Evolutionary conservation across 2,888 invertebrate species (phyloP).

Genomic region (Hymenopus coronatus): DNA sequence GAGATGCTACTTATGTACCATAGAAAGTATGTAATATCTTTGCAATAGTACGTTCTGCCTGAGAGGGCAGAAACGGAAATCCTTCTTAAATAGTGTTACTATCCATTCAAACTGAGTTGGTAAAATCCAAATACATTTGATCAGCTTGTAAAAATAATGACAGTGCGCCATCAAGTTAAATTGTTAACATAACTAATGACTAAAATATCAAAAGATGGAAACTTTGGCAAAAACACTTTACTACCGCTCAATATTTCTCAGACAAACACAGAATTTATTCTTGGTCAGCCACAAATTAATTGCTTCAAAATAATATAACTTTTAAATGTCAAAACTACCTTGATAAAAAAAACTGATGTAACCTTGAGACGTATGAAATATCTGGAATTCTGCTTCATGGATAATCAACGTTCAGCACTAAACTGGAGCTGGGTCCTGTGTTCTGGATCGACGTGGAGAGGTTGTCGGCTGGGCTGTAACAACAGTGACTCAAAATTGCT

Average conservation of each 20-base stretch:
- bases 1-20: too few relatives aligned
- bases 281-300: background rate
- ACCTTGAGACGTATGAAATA: background rate
- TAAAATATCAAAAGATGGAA: background rate
- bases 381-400: background rate
- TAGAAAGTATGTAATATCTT: too few relatives aligned
- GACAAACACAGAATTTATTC: background rate
- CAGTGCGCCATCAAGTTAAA: background rate
- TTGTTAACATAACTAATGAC: background rate
- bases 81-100: too few relatives aligned
- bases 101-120: too few relatives aligned
- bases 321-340: background rate
- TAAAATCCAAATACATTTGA: too few relatives aligned
- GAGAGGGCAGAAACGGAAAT: too few relatives aligned
- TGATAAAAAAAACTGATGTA: background rate
- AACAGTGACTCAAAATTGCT: slow-evolving; percentile 22
- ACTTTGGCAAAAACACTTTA: background rate
- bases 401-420: slow-evolving; percentile 10
- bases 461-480: slow-evolving; percentile 22
- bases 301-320: background rate
- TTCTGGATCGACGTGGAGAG: slow-evolving; percentile 5
- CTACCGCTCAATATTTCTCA: background rate
- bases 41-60: too few relatives aligned
- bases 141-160: background rate
- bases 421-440: slow-evolving; percentile 21